Evolutionary conservation across 1,140 invertebrate genomes (phyloP), one percentile per base, ranked within the genome.

Genomic region (Drosophila arizonae): DNA sequence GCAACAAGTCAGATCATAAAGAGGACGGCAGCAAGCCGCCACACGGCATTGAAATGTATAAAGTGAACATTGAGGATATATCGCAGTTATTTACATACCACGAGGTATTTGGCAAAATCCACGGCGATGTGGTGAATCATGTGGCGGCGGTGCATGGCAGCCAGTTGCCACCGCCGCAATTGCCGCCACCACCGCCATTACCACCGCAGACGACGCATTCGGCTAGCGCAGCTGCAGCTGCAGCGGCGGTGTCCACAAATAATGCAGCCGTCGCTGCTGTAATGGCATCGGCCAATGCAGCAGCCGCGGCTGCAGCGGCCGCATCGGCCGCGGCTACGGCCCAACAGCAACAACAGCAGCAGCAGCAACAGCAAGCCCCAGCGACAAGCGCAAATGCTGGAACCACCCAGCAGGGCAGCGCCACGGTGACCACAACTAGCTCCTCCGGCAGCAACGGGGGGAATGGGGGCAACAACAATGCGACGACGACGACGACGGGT

Each of bases 41-140:
- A 33, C 95, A 96, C 86, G 95, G 95, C 82, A 88, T 91, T 61
- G 90, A 96, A 89, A 90, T 96, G 95, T 96, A 96, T 90, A 96
- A 96, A 93, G 95, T 96, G 1, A 96, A 96, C 90, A 95, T 96
- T 3, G 96, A 97, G 84, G 96, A 97, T 76, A 93, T 97, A 21
- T 96, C 96, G 67, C 96, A 96, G 77, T 91, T 97, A 46, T 92
- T 97, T 41, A 95, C 96, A n/a, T 96, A 96, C 92, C 96, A 97
- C 86, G 96, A 96, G 92, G 96, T 97, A 13, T 96, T 97, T 91
- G 96, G 96, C n/a, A 97, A 97, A 91, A 92, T 96, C 13, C 95
- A 91, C 69, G 90, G 90, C 54, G 90, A 96, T 79, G 93, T 94
- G 26, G 94, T 94, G 46, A 92, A 92, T 67, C 92, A 93, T 77